phyloP scores from a whole-genome alignment of 2,797 vertebrate genomes.

The Rhinatrema bivittatum region DNA sequence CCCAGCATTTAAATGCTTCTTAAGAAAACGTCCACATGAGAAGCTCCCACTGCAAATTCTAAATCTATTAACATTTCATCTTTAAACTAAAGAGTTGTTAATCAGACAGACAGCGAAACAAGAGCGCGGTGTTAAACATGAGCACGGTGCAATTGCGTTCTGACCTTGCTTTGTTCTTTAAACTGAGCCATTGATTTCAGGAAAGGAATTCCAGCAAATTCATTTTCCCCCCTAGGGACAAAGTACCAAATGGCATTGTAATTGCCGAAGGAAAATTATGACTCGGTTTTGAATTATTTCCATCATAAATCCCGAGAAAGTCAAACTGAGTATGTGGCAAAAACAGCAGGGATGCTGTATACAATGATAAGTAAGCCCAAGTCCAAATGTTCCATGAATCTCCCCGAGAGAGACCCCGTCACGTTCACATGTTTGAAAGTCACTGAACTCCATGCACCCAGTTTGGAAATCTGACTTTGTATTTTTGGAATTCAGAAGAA shows the following conservation, averaged over 20 bases:
- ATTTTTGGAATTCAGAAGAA: too few relatives aligned
- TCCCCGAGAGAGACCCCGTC: too few relatives aligned
- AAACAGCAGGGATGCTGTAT: slow-evolving; percentile 40
- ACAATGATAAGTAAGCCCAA: slow-evolving; percentile 35
- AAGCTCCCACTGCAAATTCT: slow-evolving; percentile 10
- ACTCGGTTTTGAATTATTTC: slow-evolving; percentile 60
- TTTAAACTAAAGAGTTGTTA: slow-evolving; percentile 24
- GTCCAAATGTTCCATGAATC: slow-evolving; percentile 46
- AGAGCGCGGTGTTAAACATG: slow-evolving; percentile 20
- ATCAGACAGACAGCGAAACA: slow-evolving; percentile 25
- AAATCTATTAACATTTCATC: slow-evolving; percentile 14
- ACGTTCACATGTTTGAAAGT: too few relatives aligned
- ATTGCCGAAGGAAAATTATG: slow-evolving; percentile 68
- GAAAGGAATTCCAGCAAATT: slow-evolving; percentile 52
- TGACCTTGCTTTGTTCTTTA: slow-evolving; percentile 60
- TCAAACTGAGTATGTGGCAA: slow-evolving; percentile 51
- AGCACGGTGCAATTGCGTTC: slow-evolving; percentile 28
- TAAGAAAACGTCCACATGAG: slow-evolving; percentile 3
- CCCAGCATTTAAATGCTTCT: too few relatives aligned
- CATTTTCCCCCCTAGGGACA: slow-evolving; percentile 59
- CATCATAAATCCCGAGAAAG: slow-evolving; percentile 56
- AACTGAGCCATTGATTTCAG: slow-evolving; percentile 41
- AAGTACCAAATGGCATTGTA: slow-evolving; percentile 67
- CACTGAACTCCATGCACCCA: too few relatives aligned
- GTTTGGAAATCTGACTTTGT: too few relatives aligned